Percentiles rank a stretch among this genome's conserved stretches.
Conservation (phyloP, 2,113 vertebrate genomes). For the Python bivittatus region DNA sequence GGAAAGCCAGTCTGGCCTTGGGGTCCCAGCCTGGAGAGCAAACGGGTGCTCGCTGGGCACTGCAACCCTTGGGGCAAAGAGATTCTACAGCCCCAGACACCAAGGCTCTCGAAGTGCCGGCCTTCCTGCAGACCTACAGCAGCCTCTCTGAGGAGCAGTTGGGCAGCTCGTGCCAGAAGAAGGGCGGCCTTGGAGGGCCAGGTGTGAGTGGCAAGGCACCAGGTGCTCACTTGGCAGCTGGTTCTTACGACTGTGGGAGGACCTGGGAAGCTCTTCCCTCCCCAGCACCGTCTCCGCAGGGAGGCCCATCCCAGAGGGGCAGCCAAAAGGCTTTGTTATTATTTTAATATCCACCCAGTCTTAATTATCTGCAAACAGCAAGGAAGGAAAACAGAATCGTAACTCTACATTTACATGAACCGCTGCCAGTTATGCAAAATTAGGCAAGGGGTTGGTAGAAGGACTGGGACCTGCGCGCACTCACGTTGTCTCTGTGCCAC, state of each 20-base stretch:
- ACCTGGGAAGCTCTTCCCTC: no score
- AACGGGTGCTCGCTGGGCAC: no score
- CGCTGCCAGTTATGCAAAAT: slow-evolving; percentile 46
- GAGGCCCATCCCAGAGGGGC: neutral
- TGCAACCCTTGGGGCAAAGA: no score
- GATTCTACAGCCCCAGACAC: neutral
- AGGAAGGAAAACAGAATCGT: slow-evolving; percentile 4
- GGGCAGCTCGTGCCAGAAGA: neutral
- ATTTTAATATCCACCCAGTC: neutral
- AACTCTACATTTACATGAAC: slow-evolving; percentile 27
- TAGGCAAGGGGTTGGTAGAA: slow-evolving; percentile 32
- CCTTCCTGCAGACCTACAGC: neutral
- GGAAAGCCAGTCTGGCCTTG: neutral
- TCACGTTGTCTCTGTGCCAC: accelerated
- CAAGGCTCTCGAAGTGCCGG: neutral
- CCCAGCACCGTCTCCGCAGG: neutral
- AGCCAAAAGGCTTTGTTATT: neutral
- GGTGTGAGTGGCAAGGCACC: neutral
- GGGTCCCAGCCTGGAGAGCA: neutral
- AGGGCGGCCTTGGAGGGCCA: neutral
- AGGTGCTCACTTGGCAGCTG: neutral
- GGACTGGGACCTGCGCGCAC: neutral
- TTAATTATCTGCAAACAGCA: slow-evolving; percentile 8
- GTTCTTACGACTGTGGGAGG: neutral
- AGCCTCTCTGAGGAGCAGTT: accelerated